Evolutionary conservation across 2,797 vertebrate species (phyloP).

Genomic region (Orestias chungarensis): DNA sequence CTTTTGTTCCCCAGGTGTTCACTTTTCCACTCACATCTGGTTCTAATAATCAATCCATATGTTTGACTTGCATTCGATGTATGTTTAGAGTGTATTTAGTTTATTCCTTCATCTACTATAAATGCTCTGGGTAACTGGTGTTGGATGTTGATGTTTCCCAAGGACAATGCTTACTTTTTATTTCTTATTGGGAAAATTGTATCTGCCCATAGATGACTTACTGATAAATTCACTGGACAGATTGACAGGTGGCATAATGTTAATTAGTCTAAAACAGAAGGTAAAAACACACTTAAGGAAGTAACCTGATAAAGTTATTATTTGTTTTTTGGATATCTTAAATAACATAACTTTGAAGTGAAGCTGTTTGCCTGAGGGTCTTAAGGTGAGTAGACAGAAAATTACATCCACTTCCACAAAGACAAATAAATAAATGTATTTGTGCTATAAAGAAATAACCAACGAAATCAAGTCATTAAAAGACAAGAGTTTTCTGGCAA

Average conservation of each 20-base stretch:
- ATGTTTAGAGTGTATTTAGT: too few relatives aligned
- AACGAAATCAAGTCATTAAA: background rate
- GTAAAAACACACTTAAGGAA: background rate
- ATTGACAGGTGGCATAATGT: too few relatives aligned
- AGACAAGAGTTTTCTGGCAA: constrained; percentile 1
- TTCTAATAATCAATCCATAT: background rate
- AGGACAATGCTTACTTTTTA: too few relatives aligned
- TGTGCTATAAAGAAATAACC: background rate
- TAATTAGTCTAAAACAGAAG: background rate
- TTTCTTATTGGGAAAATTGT: too few relatives aligned
- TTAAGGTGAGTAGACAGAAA: background rate
- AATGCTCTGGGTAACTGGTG: too few relatives aligned
- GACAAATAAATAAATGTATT: background rate
- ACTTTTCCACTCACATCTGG: background rate
- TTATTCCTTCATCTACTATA: too few relatives aligned
- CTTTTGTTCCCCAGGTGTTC: background rate
- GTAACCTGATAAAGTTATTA: background rate
- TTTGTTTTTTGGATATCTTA: background rate
- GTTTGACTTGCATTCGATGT: background rate
- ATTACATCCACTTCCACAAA: background rate
- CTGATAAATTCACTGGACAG: too few relatives aligned
- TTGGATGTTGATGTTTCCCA: too few relatives aligned
- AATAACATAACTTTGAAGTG: background rate
- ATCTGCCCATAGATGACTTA: too few relatives aligned
- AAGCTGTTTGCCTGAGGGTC: background rate